Base-by-base conservation (phyloP, 1,140 invertebrate species). In the Eurosta solidaginis region DNA sequence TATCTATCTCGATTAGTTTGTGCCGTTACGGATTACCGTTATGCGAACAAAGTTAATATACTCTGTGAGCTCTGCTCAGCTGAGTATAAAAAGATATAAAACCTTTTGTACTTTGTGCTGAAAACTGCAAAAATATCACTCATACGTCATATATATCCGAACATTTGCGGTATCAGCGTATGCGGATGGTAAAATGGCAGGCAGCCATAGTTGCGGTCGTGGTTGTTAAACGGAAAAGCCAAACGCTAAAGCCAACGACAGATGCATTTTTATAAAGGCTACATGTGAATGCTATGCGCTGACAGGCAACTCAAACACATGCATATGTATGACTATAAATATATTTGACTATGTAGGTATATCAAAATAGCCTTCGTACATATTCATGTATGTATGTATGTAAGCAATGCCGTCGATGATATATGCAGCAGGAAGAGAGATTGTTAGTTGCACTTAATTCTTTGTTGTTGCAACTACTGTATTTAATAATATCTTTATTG, bases 111-210 rank as follows among this genome's bases (percentile, higher is more conserved):
- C 59, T 20, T 68, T 68, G 17, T 36, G 29, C 25, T 40, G 29
- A n/a, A n/a, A n/a, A n/a, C 29, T 17, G 54, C 54, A 63, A 36
- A 63, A 63, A 63, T 63, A 63, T 63, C 54, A 63, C 54, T 63
- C 54, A 63, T 36, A 68, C 59, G 17, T 68, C 59, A 63, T 68
- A 9, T 33, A 68, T 68, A 33, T 17, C 6, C 2, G 33, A 40
- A 68, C 59, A 40, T 68, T 68, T 68, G 59, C 59, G 59, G 59
- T 68, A 33, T 68, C 59, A 68, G 59, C 33, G 33, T 33, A 40
- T 68, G 59, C 33, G 59, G 59, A 68, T 68, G 59, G 59, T 33
- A 36, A 42, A 68, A 68, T 68, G 59, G 33, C 36, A 59, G 25
- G 54, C 29, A 59, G 54, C 54, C 54, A 68, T 68, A 68, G 22